These are phyloP conservation scores for Aplochiton taeniatus DNA, from an alignment of 2,797 vertebrate species.

Conservation along the genomic window DNA sequence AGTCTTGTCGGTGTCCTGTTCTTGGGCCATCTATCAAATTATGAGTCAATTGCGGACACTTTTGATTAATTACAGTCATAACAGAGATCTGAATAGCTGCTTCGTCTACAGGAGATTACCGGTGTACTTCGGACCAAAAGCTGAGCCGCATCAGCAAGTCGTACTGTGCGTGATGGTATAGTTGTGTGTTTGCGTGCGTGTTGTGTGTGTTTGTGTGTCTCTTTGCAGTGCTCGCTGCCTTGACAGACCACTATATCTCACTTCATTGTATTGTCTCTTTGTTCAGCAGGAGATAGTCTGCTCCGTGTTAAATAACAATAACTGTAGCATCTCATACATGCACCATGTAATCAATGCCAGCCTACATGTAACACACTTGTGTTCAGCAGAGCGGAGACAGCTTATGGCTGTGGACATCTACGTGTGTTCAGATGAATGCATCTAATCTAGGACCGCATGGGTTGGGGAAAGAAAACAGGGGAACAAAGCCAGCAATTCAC, in stretches of 20 bases:
- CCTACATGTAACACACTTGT: no score
- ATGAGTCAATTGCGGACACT: conserved; percentile 41
- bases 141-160: background rate
- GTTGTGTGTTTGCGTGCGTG: conserved; percentile 9
- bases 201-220: conserved; percentile 5
- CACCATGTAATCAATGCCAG: no score
- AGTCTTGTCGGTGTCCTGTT: conserved; percentile 36
- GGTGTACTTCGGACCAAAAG: conserved; percentile 29
- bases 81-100: conserved; percentile 37
- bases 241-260: conserved; percentile 1
- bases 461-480: no score
- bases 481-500: no score
- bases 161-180: conserved; percentile 14
- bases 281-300: background rate
- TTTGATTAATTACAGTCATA: conserved; percentile 46
- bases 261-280: background rate
- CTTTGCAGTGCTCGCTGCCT: background rate
- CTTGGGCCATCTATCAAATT: conserved; percentile 40
- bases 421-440: no score
- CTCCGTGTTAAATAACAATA: no score
- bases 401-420: no score
- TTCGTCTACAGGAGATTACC: conserved; percentile 36
- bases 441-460: no score
- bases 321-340: no score
- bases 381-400: no score